These are phyloP conservation scores for Poecilobothrus nobilitatus DNA, from an alignment of 2,888 invertebrate species.

Conservation along the genomic window DNA sequence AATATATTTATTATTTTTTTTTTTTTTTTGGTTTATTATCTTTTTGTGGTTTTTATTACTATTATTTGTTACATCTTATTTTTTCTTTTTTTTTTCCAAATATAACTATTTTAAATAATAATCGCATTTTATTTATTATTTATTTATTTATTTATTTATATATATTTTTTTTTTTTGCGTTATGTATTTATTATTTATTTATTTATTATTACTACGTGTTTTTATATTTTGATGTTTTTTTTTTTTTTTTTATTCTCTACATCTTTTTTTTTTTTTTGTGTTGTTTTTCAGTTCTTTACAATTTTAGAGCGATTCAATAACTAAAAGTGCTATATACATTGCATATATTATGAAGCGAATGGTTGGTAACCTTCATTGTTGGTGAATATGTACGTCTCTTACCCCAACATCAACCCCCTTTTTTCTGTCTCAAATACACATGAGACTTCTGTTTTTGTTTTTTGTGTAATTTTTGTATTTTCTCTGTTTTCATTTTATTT, in stretches of 20 bases:
- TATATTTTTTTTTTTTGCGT: neutral
- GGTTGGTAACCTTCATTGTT: conserved; percentile 11
- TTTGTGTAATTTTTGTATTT: too few relatives aligned
- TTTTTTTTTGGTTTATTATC: too few relatives aligned
- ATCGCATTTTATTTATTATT: neutral
- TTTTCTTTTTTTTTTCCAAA: neutral
- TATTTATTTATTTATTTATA: neutral
- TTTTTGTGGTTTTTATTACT: too few relatives aligned
- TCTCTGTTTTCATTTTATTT: neutral
- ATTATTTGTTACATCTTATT: too few relatives aligned
- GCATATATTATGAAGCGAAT: conserved; percentile 30
- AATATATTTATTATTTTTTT: too few relatives aligned
- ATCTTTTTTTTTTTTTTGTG: neutral
- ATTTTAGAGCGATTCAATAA: conserved; percentile 36
- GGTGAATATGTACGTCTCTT: conserved; percentile 1
- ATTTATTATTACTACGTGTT: conserved; percentile 5
- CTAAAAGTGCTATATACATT: conserved; percentile 34
- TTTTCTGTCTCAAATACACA: conserved; percentile 10
- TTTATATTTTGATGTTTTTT: neutral
- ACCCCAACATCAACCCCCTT: conserved; percentile 10
- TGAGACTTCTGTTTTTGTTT: neutral
- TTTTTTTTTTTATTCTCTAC: neutral
- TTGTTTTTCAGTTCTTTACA: conserved; percentile 31
- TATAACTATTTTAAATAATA: neutral
- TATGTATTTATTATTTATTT: conserved; percentile 5